Conservation (phyloP, 2,797 vertebrate species). For the Gymnodraco acuticeps region DNA sequence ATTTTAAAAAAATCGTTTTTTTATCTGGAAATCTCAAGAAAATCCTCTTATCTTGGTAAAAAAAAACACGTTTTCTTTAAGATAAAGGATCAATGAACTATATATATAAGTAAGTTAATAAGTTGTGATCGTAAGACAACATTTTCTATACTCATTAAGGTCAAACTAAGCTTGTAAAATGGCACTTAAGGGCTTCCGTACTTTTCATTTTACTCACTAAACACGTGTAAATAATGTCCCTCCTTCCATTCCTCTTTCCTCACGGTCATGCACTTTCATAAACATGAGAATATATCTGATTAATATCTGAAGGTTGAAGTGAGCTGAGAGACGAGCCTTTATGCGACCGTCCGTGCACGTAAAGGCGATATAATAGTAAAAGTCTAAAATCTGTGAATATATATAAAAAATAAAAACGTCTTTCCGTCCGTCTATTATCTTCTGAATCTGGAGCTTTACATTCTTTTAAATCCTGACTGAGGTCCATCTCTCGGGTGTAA, state of each 20-base stretch:
- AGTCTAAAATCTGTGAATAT: slow-evolving; percentile 34
- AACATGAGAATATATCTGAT: not conserved
- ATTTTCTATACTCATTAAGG: no score
- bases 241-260: slow-evolving; percentile 23
- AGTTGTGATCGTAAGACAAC: no score
- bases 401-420: slow-evolving; percentile 67
- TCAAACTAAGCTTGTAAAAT: no score
- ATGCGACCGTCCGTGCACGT: slow-evolving; percentile 13
- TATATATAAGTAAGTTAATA: no score
- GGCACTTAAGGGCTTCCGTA: no score
- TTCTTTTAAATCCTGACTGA: slow-evolving; percentile 65
- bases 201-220: not conserved
- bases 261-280: slow-evolving; percentile 29
- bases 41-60: no score
- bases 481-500: slow-evolving; percentile 71
- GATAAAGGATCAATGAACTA: no score
- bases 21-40: no score
- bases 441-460: slow-evolving; percentile 59
- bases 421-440: slow-evolving; percentile 28
- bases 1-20: no score
- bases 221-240: not conserved
- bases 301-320: no score
- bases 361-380: slow-evolving; percentile 55
- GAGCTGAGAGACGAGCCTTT: slow-evolving; percentile 65
- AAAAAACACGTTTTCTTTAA: no score